Percentiles rank a stretch among this genome's conserved stretches.
phyloP scores from a whole-genome alignment of 1,140 invertebrate species.

The Cheumatopsyche charites region DNA sequence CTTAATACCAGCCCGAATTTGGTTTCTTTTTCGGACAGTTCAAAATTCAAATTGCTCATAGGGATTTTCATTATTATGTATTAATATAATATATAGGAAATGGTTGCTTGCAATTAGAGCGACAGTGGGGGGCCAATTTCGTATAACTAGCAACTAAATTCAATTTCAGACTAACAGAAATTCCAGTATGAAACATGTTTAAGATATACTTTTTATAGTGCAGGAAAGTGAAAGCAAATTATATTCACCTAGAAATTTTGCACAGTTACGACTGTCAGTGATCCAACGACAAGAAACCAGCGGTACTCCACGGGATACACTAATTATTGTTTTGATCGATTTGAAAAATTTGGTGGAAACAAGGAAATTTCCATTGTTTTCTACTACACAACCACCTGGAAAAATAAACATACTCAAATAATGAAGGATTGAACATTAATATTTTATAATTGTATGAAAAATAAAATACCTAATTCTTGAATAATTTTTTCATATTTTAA shows the following conservation, averaged over 20 bases:
- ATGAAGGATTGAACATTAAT: not conserved
- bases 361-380: constrained; percentile 32
- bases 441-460: not conserved
- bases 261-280: constrained; percentile 4
- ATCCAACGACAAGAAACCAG: constrained; percentile 36
- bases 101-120: not conserved
- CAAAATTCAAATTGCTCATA: too few relatives aligned
- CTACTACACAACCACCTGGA: constrained; percentile 23
- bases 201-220: not conserved
- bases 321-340: constrained; percentile 37
- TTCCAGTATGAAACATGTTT: too few relatives aligned
- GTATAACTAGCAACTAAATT: too few relatives aligned
- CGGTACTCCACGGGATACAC: constrained; percentile 34
- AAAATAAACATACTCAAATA: not conserved
- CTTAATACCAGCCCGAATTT: too few relatives aligned
- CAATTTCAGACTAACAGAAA: too few relatives aligned
- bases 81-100: not conserved
- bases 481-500: not conserved
- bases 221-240: not conserved
- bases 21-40: too few relatives aligned
- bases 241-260: constrained; percentile 29
- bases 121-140: too few relatives aligned
- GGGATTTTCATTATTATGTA: too few relatives aligned
- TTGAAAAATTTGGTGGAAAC: constrained; percentile 21
- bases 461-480: not conserved